Evolutionary conservation across 2,888 invertebrate genomes (phyloP), one percentile per base, ranked within the genome.

Genomic region (Bibio marci): DNA sequence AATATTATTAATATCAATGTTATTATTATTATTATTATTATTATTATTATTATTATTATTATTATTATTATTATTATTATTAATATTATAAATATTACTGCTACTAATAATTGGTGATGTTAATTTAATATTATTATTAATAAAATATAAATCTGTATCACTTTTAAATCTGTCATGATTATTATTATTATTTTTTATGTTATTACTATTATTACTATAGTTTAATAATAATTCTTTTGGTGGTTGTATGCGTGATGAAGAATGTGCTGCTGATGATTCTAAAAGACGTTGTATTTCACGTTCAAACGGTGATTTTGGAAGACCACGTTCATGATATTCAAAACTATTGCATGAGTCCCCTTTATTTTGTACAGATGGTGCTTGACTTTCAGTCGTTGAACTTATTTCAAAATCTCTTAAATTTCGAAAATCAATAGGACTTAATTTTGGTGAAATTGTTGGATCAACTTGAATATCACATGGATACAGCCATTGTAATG

Each of bases 201-300:
- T 22, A 15, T 38, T 26, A 25, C 17, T 30, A 22, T 17, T 19
- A 19, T 37, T 34, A n/a, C 30, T 14, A n/a, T n/a, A n/a, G n/a
- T n/a, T n/a, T n/a, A n/a, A n/a, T n/a, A 32, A 8, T n/a, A 27
- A n/a, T 28, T 33, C 10, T 30, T 30, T 13, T 17, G 33, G 26
- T 8, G 22, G 8, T 6, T 22, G 22, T 6, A 8, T 8, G 40
- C 36, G 42, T 31, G 55, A 47, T 4, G 62, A 62, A 47, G 80
- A 80, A 50, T 80, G 80, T 49, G 81, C 67, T 57, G 80, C 74
- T 58, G 81, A 79, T 48, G 82, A 76, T 58, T 82, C 81, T 52
- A 79, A 69, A 63, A 82, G 82, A 55, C 82, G 81, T 17, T 81
- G 80, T 39, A 73, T 73, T 45, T 61, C 60, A 12, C 35, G 38